These are phyloP conservation scores for Apodemus agrarius DNA, from an alignment of 2,797 vertebrate species.

Conservation along the genomic window DNA sequence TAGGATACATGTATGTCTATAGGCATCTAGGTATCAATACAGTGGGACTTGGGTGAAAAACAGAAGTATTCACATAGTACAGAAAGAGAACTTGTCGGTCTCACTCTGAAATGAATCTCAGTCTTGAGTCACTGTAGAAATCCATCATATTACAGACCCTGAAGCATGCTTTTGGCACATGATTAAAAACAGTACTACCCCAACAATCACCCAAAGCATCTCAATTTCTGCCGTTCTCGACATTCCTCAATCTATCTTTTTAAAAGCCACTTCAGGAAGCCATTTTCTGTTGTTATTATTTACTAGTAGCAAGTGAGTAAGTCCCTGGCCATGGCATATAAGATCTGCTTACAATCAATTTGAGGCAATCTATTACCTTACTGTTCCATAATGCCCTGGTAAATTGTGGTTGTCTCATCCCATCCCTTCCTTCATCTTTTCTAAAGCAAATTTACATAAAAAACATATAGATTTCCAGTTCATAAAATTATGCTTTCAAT, in stretches of 20 bases:
- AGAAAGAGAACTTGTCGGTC: background rate
- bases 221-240: conserved; percentile 7
- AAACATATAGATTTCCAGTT: conserved; percentile 56
- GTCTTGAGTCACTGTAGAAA: background rate
- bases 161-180: background rate
- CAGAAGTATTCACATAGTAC: background rate
- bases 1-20: background rate
- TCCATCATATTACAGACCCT: background rate
- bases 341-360: conserved; percentile 29
- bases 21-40: background rate
- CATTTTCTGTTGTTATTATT: background rate
- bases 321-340: background rate
- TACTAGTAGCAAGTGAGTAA: background rate
- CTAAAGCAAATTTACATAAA: conserved; percentile 67
- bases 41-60: background rate
- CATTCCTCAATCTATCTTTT: background rate
- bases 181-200: background rate
- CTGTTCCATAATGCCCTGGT: background rate
- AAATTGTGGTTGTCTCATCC: conserved; percentile 65
- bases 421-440: conserved; percentile 59
- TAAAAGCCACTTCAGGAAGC: background rate
- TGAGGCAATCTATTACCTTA: conserved; percentile 7
- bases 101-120: background rate
- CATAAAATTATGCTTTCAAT: conserved; percentile 63
- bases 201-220: background rate